A percentile compares a stretch with the other conserved stretches of the same genome.
Evolutionary conservation across 2,888 invertebrate species (phyloP).

Genomic region (Scaptodrosophila latifasciaeformis): DNA sequence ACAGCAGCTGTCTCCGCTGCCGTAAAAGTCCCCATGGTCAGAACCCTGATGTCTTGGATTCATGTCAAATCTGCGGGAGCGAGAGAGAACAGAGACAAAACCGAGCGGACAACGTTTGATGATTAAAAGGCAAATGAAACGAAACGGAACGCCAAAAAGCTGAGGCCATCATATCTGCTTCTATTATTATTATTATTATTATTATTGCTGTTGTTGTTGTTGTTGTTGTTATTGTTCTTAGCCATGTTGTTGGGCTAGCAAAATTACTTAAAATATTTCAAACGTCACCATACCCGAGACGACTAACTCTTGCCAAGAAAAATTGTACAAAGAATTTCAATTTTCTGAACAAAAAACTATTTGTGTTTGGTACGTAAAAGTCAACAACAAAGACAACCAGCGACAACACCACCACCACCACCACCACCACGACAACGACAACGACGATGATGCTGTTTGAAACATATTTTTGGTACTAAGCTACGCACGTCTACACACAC

Average conservation of each 20-base stretch:
- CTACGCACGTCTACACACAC: conserved; percentile 41
- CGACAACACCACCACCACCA: too few relatives aligned
- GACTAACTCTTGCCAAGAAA: conserved; percentile 50
- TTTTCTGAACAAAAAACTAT: conserved; percentile 50
- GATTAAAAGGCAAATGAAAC: background rate
- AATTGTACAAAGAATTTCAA: conserved; percentile 39
- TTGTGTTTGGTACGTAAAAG: conserved; percentile 21
- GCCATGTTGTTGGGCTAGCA: background rate
- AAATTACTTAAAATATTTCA: conserved; percentile 52
- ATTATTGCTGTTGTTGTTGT: too few relatives aligned
- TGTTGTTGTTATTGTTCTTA: too few relatives aligned
- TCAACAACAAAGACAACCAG: too few relatives aligned
- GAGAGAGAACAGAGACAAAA: background rate
- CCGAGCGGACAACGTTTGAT: conserved; percentile 1
- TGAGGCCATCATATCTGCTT: background rate
- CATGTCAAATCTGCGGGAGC: background rate
- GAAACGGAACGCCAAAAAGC: conserved; percentile 1
- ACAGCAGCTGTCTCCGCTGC: background rate
- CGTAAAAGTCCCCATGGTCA: background rate
- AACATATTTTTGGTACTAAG: conserved; percentile 53
- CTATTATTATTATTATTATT: too few relatives aligned
- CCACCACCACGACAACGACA: too few relatives aligned
- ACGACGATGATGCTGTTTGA: conserved; percentile 51
- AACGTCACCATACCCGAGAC: conserved; percentile 49
- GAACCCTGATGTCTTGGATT: background rate